Evolutionary conservation across 2,113 vertebrate species (phyloP), one percentile per base, ranked within the genome.

Genomic region (Muscicapa adusta): DNA sequence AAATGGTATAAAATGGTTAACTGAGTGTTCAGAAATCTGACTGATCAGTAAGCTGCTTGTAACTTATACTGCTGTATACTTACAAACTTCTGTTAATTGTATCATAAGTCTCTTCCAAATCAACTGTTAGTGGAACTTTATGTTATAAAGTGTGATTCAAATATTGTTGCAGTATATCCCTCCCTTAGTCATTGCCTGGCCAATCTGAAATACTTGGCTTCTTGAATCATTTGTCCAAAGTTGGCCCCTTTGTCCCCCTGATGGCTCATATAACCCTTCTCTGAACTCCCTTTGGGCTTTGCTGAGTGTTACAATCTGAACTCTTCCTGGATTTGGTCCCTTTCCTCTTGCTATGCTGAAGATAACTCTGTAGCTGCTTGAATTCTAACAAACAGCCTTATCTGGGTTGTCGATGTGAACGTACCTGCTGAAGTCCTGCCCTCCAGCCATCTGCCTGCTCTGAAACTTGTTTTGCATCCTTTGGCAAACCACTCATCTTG

Each of bases 211-310:
- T 96, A 91, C 67, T 96, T 95, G 85, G 85, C 86, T 85, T 89
- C 91, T 92, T 95, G 90, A 91, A 76, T 97, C 79, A 95, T 96
- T 89, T 92, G 81, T 95, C 91, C 29, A 2, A 91, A 88, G 83
- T 61, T 96, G 96, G 94, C 94, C 67, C 63, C 34, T 84, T 85
- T 0, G 1, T 94, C 68, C 88, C 73, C 58, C 68, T 62, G 76
- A 94, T 94, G 72, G 86, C 82, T 94, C 91, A 76, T 68, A 58
- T 76, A 92, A 84, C 94, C 93, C 75, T 94, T 85, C 56, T 80
- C 66, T 95, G 95, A 97, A 97, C 95, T 96, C 94, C 91, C 93
- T 90, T 63, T 54, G 96, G 95, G 95, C 82, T 91, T 8, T 71
- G 92, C 81, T 87, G 85, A 89, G 79, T 95, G 91, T 91, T 97